Percentiles rank a stretch among this genome's conserved stretches.
phyloP scores from a whole-genome alignment of 2,113 vertebrate species.

The Oreochromis aureus region DNA sequence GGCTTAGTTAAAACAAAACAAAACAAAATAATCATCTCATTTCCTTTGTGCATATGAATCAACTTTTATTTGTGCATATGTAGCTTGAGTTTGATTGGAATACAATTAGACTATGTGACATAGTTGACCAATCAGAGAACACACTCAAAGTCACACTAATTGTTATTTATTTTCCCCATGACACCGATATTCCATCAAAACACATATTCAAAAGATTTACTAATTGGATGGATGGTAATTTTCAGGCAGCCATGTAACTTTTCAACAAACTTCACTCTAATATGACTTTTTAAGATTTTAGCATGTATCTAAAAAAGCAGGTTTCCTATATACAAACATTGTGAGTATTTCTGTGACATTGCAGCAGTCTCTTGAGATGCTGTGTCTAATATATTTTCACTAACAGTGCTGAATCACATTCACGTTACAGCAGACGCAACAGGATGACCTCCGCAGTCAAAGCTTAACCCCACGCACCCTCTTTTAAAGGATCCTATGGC shows the following conservation, averaged over 20 bases:
- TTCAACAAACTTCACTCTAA: background rate
- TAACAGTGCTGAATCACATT: slow-evolving; percentile 21
- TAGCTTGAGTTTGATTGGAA: background rate
- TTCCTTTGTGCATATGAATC: background rate
- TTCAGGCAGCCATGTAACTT: background rate
- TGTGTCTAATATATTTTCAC: background rate
- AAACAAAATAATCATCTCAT: background rate
- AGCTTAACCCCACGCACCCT: background rate
- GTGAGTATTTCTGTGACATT: background rate
- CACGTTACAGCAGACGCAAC: slow-evolving; percentile 6
- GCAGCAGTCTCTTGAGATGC: background rate
- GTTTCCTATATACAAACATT: background rate
- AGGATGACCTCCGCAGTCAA: slow-evolving; percentile 48
- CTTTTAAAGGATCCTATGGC: slow-evolving; percentile 44
- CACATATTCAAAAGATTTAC: background rate
- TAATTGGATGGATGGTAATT: background rate
- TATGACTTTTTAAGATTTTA: background rate
- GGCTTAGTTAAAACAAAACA: background rate
- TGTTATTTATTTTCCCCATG: background rate
- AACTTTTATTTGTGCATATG: background rate
- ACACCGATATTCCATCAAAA: background rate
- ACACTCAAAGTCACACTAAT: background rate
- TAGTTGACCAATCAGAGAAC: background rate
- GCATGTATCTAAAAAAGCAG: background rate
- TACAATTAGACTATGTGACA: background rate